Evolutionary conservation across 2,888 invertebrate species (phyloP).

Genomic region (Ophion ventricosus): DNA sequence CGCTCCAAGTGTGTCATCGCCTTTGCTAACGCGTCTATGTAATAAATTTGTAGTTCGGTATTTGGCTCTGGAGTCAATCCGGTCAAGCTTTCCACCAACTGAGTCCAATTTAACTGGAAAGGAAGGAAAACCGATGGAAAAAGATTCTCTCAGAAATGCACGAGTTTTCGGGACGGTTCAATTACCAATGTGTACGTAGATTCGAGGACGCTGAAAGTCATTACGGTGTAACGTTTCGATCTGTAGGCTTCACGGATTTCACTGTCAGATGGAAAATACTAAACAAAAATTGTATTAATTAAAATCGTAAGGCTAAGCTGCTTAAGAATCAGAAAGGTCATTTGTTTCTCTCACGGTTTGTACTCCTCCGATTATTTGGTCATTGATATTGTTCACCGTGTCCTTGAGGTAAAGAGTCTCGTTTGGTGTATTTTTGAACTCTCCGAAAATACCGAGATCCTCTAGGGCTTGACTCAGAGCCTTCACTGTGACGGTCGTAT

Average conservation of each 20-base stretch:
- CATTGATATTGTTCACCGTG: conserved; percentile 66
- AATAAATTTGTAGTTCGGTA: conserved; percentile 71
- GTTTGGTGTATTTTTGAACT: conserved; percentile 57
- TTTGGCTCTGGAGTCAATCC: conserved; percentile 42
- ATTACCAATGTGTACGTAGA: conserved; percentile 57
- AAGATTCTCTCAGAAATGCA: background rate
- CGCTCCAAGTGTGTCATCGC: conserved; percentile 64
- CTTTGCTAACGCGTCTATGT: conserved; percentile 63
- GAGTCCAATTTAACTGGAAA: conserved; percentile 73
- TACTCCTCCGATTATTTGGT: conserved; percentile 67
- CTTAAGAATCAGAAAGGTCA: background rate
- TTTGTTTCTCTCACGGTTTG: conserved; percentile 66
- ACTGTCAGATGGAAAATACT: conserved; percentile 68
- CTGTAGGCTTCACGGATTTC: conserved; percentile 71
- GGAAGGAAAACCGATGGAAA: background rate
- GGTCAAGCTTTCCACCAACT: conserved; percentile 67
- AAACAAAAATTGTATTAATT: conserved; percentile 31
- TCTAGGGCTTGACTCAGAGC: conserved; percentile 67
- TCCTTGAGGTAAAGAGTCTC: conserved; percentile 54
- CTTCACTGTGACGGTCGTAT: conserved; percentile 54
- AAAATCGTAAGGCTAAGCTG: background rate
- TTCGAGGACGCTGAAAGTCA: conserved; percentile 65
- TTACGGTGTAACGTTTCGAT: conserved; percentile 68
- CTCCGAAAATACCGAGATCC: conserved; percentile 64
- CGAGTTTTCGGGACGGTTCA: conserved; percentile 7